These are phyloP conservation scores for Holotrichia oblita DNA, from an alignment of 1,140 invertebrate genomes.

Conservation along the genomic window DNA sequence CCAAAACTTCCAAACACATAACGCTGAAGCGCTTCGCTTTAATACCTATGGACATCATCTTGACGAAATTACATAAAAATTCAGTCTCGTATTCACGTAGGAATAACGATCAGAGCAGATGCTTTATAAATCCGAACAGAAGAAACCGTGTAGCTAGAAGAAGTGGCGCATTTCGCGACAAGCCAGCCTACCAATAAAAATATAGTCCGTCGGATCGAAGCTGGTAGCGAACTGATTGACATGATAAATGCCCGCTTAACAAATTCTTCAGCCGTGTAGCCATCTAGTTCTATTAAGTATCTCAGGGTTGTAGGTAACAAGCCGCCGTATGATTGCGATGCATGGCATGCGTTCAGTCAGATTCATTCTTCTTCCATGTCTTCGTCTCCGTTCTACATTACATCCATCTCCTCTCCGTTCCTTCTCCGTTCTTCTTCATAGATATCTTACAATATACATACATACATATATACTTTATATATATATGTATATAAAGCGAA, in stretches of 20 bases:
- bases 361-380: slow-evolving; percentile 31
- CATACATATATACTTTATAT: no score
- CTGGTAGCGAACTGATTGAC: slow-evolving; percentile 53
- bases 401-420: no score
- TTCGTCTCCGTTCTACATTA: no score
- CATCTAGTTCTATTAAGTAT: slow-evolving; percentile 54
- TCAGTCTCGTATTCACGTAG: no score
- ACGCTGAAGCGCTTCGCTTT: no score
- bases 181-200: slow-evolving; percentile 42
- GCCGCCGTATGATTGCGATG: slow-evolving; percentile 56
- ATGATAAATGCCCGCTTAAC: slow-evolving; percentile 55
- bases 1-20: no score
- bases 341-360: slow-evolving; percentile 51
- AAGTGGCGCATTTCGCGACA: slow-evolving; percentile 11
- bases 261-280: slow-evolving; percentile 54
- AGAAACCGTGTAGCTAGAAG: neutral
- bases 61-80: no score
- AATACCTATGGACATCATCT: no score
- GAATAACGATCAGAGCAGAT: no score
- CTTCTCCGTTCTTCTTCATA: no score
- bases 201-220: slow-evolving; percentile 39
- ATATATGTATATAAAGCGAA: no score
- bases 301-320: slow-evolving; percentile 55
- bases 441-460: no score
- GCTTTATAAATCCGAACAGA: neutral